phyloP scores from a whole-genome alignment of 2,113 vertebrate species.

The Aegotheles bennettii region DNA sequence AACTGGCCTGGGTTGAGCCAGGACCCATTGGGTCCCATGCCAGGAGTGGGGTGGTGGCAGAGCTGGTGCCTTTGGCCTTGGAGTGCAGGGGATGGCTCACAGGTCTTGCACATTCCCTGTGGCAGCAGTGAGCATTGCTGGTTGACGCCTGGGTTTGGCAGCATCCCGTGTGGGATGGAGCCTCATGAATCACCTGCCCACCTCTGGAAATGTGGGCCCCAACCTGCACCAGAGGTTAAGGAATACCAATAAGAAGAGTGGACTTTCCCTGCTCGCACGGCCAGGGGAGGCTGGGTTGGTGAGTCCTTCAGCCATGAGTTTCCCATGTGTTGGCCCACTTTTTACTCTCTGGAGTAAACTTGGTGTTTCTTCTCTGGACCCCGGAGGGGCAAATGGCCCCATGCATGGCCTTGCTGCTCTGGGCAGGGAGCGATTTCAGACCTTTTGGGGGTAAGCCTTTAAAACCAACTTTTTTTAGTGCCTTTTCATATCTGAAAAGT shows the following conservation, averaged over 20 bases:
- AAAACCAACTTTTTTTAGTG: neutral
- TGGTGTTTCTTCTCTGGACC: neutral
- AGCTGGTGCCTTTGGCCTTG: neutral
- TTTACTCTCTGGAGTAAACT: neutral
- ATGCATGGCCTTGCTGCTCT: neutral
- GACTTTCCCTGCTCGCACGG: neutral
- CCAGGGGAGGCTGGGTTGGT: neutral
- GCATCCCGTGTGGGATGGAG: neutral
- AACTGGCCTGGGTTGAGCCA: too few relatives aligned
- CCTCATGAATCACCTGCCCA: neutral
- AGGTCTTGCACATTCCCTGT: accelerated
- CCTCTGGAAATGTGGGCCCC: neutral
- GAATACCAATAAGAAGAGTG: neutral
- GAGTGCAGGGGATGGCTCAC: neutral
- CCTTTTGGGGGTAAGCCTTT: neutral
- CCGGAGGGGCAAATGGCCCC: accelerated
- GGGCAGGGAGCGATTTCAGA: neutral
- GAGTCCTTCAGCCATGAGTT: accelerated
- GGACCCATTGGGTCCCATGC: too few relatives aligned
- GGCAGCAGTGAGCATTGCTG: accelerated
- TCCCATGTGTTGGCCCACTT: neutral
- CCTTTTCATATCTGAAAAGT: neutral
- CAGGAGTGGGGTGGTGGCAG: neutral
- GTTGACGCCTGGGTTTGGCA: accelerated
- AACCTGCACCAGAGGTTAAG: neutral